These are phyloP conservation scores for Acrobasis repandana DNA, from an alignment of 2,888 invertebrate species.

Conservation along the genomic window DNA sequence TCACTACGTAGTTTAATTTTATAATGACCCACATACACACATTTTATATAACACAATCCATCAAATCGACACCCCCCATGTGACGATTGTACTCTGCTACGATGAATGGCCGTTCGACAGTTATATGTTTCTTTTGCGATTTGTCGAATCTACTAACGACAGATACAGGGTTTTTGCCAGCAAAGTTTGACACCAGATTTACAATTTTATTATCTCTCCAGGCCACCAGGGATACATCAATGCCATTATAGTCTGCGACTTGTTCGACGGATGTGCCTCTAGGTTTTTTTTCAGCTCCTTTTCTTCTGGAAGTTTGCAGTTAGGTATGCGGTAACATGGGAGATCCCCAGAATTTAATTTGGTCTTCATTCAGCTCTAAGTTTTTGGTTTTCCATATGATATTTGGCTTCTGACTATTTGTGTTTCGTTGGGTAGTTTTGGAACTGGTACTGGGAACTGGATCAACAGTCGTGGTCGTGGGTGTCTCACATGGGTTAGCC, in stretches of 20 bases:
- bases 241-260: slow-evolving; percentile 2
- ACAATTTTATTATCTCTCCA: slow-evolving; percentile 35
- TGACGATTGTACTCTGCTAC: slow-evolving; percentile 33
- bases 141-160: slow-evolving; percentile 29
- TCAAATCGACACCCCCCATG: slow-evolving; percentile 28
- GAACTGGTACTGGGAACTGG: slow-evolving; percentile 20
- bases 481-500: slow-evolving; percentile 3
- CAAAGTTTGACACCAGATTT: slow-evolving; percentile 35
- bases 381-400: slow-evolving; percentile 32
- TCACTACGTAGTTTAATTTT: neutral
- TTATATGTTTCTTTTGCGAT: slow-evolving; percentile 25
- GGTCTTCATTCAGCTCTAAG: slow-evolving; percentile 29
- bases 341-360: slow-evolving; percentile 29
- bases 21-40: slow-evolving; percentile 3
- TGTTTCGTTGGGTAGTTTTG: slow-evolving; percentile 21
- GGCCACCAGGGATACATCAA: slow-evolving; percentile 18
- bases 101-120: slow-evolving; percentile 28
- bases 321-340: slow-evolving; percentile 32
- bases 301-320: slow-evolving; percentile 45
- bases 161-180: slow-evolving; percentile 26
- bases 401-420: slow-evolving; percentile 29
- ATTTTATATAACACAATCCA: slow-evolving; percentile 1
- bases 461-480: slow-evolving; percentile 17
- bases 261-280: slow-evolving; percentile 3
- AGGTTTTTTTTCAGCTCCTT: slow-evolving; percentile 26